Conservation (phyloP, 2,113 vertebrate species). For the Struthio camelus region DNA sequence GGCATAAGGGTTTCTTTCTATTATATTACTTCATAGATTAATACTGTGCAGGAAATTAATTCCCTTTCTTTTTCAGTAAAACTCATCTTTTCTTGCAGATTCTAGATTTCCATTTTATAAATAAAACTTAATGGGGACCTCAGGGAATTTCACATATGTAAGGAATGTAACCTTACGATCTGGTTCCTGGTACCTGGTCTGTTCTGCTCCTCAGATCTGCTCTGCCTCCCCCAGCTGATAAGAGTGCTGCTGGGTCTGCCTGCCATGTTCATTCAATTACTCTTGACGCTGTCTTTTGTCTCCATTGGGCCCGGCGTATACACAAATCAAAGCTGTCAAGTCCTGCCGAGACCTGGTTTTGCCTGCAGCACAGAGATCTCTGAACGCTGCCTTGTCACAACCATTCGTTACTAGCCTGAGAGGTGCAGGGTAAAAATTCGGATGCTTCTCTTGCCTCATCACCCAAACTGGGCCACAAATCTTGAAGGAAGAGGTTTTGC, state of each 20-base stretch:
- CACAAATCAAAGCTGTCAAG: constrained; percentile 14
- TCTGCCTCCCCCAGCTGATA: constrained; percentile 62
- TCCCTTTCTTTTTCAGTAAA: neutral
- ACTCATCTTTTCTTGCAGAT: neutral
- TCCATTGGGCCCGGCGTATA: neutral
- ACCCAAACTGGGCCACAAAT: neutral
- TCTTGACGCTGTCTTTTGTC: constrained; percentile 40
- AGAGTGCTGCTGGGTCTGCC: constrained; percentile 8
- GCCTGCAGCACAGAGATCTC: constrained; percentile 5
- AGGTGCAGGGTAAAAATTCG: neutral
- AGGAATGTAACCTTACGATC: constrained; percentile 75
- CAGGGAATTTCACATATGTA: constrained; percentile 71
- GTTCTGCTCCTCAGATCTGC: constrained; percentile 39
- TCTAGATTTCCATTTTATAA: constrained; percentile 23
- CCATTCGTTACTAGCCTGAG: neutral
- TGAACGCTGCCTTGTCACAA: constrained; percentile 8
- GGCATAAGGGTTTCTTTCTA: neutral
- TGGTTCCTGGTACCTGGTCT: constrained; percentile 71
- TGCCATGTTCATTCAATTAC: neutral
- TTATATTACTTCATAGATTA: neutral
- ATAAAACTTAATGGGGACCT: neutral
- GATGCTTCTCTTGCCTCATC: neutral
- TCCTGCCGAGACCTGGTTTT: neutral
- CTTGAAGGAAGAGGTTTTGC: neutral
- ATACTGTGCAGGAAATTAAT: constrained; percentile 23